A percentile compares a stretch with the other conserved stretches of the same genome.
Conservation (phyloP, 2,888 invertebrate species). For the Andricus curvator region DNA sequence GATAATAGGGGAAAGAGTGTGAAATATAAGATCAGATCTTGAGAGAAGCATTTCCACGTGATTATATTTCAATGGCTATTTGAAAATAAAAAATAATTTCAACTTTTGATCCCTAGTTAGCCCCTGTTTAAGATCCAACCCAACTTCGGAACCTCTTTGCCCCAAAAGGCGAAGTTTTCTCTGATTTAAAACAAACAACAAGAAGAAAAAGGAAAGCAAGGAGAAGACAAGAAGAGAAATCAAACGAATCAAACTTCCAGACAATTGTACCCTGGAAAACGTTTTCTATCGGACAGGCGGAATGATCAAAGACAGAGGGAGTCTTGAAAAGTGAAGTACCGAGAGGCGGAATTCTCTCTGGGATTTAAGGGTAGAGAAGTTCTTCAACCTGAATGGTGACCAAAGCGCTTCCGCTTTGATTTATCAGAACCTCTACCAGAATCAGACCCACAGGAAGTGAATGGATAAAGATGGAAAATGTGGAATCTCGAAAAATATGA, state of each 20-base stretch:
- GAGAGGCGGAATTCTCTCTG: conserved; percentile 19
- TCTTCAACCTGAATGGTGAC: conserved; percentile 32
- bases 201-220: conserved; percentile 2
- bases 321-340: conserved; percentile 19
- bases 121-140: too few species aligned
- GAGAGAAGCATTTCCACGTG: too few species aligned
- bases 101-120: too few species aligned
- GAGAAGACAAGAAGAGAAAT: neutral
- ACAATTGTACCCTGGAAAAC: conserved; percentile 2
- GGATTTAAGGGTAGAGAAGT: neutral
- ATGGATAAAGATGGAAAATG: neutral
- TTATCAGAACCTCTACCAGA: neutral
- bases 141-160: too few species aligned
- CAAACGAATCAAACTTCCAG: conserved; percentile 12
- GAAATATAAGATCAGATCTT: too few species aligned
- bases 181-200: conserved; percentile 9
- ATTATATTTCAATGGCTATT: too few species aligned
- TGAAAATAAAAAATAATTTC: too few species aligned
- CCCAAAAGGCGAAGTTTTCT: too few species aligned
- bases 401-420: conserved; percentile 42
- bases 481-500: neutral
- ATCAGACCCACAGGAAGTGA: neutral
- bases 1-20: too few species aligned
- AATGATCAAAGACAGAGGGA: conserved; percentile 11
- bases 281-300: conserved; percentile 1